These are phyloP conservation scores for Apogon talboti DNA, from an alignment of 2,797 vertebrate species.

Conservation along the genomic window DNA sequence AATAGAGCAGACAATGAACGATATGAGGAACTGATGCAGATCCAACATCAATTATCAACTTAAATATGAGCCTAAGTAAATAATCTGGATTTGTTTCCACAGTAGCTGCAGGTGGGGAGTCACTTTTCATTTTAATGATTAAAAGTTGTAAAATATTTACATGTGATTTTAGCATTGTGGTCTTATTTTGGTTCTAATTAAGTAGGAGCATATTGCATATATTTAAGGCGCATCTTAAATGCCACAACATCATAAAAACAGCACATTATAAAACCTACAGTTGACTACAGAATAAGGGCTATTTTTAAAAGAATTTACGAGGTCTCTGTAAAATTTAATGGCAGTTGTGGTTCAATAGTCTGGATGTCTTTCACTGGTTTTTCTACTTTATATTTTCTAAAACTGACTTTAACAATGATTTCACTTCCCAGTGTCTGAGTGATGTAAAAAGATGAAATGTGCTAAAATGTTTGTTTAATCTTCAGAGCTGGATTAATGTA, in stretches of 20 bases:
- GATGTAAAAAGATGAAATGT: neutral
- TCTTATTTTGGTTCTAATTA: neutral
- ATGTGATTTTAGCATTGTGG: neutral
- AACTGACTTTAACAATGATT: neutral
- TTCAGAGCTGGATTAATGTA: slow-evolving; percentile 12
- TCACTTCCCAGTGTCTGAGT: neutral
- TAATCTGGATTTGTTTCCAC: neutral
- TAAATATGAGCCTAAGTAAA: neutral
- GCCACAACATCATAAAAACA: neutral
- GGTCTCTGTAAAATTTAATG: neutral
- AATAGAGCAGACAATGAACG: neutral
- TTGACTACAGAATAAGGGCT: neutral
- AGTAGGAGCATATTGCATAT: neutral
- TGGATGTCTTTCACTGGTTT: slow-evolving; percentile 3
- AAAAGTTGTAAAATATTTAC: neutral
- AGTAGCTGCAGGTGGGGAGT: neutral
- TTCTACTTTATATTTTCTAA: neutral
- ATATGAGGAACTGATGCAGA: neutral
- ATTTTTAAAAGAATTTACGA: slow-evolving; percentile 2
- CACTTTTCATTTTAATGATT: neutral
- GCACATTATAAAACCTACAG: slow-evolving; percentile 11
- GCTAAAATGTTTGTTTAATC: no score
- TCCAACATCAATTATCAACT: neutral
- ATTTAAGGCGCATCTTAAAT: slow-evolving; percentile 12
- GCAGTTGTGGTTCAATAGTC: neutral